Evolutionary conservation across 2,888 invertebrate species (phyloP), one percentile per base, ranked within the genome.

Genomic region (Drosophila conformis): DNA sequence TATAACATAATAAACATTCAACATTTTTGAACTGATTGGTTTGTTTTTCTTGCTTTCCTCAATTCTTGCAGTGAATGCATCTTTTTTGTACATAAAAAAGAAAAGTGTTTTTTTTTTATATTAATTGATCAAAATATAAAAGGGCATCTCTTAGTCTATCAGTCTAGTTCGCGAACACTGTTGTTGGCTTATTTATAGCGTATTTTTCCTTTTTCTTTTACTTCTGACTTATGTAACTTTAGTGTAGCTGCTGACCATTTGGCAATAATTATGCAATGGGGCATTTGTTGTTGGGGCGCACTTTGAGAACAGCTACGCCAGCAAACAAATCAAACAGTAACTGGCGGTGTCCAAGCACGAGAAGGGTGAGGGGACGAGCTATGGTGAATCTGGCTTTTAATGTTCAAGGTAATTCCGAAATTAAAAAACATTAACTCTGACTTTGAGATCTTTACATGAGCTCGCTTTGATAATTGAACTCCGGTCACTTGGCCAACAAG

Each of bases 191-290:
- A 56, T 27, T 56, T 56, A 46, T 4, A 29, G 27, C 15, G 7
- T 36, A 53, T 38, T 53, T 42, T 48, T 46, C 65, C 54, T 53
- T 62, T 64, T 66, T 40, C 40, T 42, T 25, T 36, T 74, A 54
- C 59, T 71, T 25, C 21, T 42, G 33, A 40, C 65, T 88, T 80
- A 78, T 81, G 81, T 86, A 83, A 83, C 60, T 72, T 57, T 57
- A 51, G 61, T 69, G 56, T 60, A 56, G 56, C 63, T 75, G 63
- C 69, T 81, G 74, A 68, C 61, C 52, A 66, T 79, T 75, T 71
- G 78, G 69, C 75, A 80, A 73, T 82, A 82, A 89, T 84, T 89
- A 84, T 84, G 84, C 84, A 84, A 86, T 76, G 73, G 70, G 36
- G n/a, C 29, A 49, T 65, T 52, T 73, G 40, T 57, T 57, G 38